Conservation (phyloP, 2,888 invertebrate genomes). For the Helobdella robusta region DNA sequence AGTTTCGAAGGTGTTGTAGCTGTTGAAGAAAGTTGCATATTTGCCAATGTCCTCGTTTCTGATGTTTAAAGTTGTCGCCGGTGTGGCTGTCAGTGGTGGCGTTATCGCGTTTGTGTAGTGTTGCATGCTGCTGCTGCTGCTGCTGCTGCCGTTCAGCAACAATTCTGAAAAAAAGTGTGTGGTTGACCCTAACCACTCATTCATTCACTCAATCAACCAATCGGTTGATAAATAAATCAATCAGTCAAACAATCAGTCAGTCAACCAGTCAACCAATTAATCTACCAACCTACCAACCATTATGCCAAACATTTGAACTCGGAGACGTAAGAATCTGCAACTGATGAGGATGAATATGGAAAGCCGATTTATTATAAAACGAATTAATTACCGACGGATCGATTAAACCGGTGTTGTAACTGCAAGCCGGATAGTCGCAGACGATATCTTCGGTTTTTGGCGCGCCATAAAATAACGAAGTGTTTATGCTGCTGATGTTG, state of each 20-base stretch:
- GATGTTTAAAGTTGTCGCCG: neutral
- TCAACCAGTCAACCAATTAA: too few relatives aligned
- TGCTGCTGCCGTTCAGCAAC: neutral
- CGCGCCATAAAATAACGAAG: too few relatives aligned
- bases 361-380: slow-evolving; percentile 1
- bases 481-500: neutral
- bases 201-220: too few relatives aligned
- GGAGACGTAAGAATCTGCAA: slow-evolving; percentile 2
- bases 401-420: neutral
- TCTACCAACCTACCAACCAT: too few relatives aligned
- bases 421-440: too few relatives aligned
- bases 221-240: too few relatives aligned
- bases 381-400: neutral
- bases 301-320: too few relatives aligned
- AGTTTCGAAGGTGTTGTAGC: neutral
- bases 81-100: neutral
- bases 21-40: neutral
- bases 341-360: slow-evolving; percentile 13
- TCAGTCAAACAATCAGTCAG: too few relatives aligned
- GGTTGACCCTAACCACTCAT: too few relatives aligned
- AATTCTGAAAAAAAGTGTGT: neutral
- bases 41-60: neutral
- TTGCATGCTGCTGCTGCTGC: neutral
- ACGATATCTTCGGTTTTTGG: too few relatives aligned
- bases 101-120: neutral